A percentile compares a stretch with the other conserved stretches of the same genome.
phyloP scores from a whole-genome alignment of 92 coral and sea anemone genomes.

The Zoanthus gigantus region DNA sequence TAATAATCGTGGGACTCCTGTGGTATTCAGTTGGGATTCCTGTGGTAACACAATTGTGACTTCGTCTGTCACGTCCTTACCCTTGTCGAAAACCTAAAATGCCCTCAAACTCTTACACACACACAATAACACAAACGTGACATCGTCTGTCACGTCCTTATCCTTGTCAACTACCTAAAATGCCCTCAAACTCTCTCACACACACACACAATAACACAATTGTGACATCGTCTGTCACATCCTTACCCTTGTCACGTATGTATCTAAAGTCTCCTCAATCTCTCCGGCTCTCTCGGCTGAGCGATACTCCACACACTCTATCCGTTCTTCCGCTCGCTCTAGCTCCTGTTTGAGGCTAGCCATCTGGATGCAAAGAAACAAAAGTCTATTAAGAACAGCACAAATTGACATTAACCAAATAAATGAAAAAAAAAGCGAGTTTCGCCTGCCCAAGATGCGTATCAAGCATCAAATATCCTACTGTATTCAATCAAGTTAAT shows the following conservation, averaged over 20 bases:
- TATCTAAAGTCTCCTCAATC: conserved; percentile 93
- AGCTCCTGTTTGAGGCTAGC: conserved; percentile 92
- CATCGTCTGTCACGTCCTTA: background rate
- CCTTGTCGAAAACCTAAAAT: conserved; percentile 61
- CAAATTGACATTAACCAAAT: background rate
- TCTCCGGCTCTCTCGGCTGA: conserved; percentile 96
- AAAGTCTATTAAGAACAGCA: background rate
- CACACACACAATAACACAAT: too few species aligned
- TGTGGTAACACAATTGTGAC: too few species aligned
- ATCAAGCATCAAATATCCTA: too few species aligned
- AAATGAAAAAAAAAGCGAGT: too few species aligned
- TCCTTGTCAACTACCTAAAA: conserved; percentile 69
- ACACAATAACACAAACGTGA: background rate
- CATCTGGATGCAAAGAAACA: conserved; percentile 52
- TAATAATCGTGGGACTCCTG: too few species aligned
- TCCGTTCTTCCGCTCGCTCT: conserved; percentile 94
- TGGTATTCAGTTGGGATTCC: too few species aligned
- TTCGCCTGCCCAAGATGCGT: too few species aligned
- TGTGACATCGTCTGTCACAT: background rate
- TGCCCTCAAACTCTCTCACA: background rate
- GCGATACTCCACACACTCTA: conserved; percentile 94
- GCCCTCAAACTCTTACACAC: too few species aligned
- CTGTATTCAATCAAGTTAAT: too few species aligned
- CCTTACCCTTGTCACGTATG: conserved; percentile 91
- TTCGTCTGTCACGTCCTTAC: background rate